Base-by-base conservation (phyloP, 1,140 invertebrate genomes). In the Hestina assimilis region DNA sequence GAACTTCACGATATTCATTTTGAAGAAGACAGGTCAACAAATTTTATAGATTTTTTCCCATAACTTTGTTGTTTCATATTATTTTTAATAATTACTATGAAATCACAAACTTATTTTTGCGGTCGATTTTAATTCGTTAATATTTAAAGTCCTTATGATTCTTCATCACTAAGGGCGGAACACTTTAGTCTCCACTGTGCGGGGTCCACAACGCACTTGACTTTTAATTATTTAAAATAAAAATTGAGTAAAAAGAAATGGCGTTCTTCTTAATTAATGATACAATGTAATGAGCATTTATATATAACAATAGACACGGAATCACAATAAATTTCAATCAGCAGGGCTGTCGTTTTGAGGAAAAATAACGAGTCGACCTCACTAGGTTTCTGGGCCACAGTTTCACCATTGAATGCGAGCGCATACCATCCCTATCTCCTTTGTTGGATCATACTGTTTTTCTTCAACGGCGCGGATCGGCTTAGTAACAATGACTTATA, bases 331-430 rank as follows among this genome's bases (percentile, higher is more conserved):
- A 31, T 23, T 43, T 20, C 29, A 41, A 53, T 53, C 51, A 53
- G 23, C 38, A 53, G 40, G 51, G 28, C 33, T 45, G 51, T 53
- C 51, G 29, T 53, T 53, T 53, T 43, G 46, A 55, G 42, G 46
- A 38, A n/a, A 21, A 47, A 47, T 21, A 23, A 42, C n/a, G 19
- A 35, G 23, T 14, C 28, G 20, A 38, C 40, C n/a, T 53, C 43
- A 59, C 21, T 59, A 51, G 56, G 56, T 59, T 59, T 51, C 47
- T 59, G 33, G 56, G 56, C 23, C 56, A 42, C 41, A 35, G 51
- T 52, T 48, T 46, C 55, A 7, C 47, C 47, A 59, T 52, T 52
- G 56, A 59, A 52, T 41, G 47, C 24, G 42, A 59, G 48, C 46
- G 48, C 42, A 38, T 50, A 33, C 9, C 54, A 57, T 46, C 45